Base-by-base conservation (phyloP, 2,113 vertebrate genomes). In the Seriola quinqueradiata region DNA sequence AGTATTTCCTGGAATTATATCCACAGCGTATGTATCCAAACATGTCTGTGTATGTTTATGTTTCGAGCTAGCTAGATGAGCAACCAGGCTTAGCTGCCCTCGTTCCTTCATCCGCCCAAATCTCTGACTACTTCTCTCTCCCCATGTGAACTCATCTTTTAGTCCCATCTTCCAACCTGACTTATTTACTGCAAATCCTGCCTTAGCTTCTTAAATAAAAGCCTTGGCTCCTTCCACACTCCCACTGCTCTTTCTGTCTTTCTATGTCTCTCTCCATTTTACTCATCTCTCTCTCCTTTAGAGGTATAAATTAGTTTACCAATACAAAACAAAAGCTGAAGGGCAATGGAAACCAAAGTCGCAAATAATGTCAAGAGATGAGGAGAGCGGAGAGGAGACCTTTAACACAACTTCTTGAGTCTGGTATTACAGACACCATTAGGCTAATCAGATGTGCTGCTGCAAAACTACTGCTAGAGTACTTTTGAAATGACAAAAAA, bases 31-130 rank as follows among this genome's bases (percentile, higher is more conserved):
- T 63, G 40, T 70, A 38, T 57, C 14, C 1, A 32, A 38, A 59
- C 8, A 40, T 63, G 17, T 32, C 32, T 36, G 59, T 57, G 55
- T 79, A 46, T 81, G 63, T 82, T 57, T 70, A 60, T 76, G 52
- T 92, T 87, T 75, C 66, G 52, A 54, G 70, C 77, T 52, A 57
- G 70, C 73, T 11, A 76, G 25, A 90, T 79, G 88, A 86, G 78
- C 80, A 85, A 78, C 87, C 70, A 79, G 74, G 79, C 81, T 92
- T 75, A 87, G 63, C 81, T 77, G 67, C 38, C 83, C 87, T 83
- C 73, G 85, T 90, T 89, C 83, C 81, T 90, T 90, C 89, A 92
- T 88, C 87, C 21, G 4, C 55, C 65, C 67, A 92, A 90, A 92
- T 90, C 91, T 89, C 78, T 28, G 58, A 17, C 75, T 70, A 9